Base-by-base conservation (phyloP, 2,888 invertebrate species). In the Ophion ellenae region DNA sequence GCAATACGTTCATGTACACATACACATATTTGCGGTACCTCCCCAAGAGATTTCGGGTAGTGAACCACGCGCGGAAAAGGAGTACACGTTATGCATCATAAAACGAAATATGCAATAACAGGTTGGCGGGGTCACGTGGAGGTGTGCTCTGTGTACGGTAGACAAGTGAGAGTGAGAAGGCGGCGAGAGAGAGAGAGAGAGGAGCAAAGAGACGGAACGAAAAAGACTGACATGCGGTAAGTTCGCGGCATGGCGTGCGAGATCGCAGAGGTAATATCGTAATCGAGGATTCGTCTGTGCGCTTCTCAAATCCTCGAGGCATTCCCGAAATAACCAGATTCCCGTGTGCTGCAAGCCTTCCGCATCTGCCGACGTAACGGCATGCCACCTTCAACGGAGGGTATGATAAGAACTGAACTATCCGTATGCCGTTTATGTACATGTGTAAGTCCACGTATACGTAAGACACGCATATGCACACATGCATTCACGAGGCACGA, bases 81-180 rank as follows among this genome's bases (percentile, higher is more conserved):
- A 81, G 85, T 85, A 79, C 53, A 81, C 88, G 90, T 90, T 90
- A 89, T 90, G 88, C 89, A 84, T 89, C 89, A 89, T 90, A 91
- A 92, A 92, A 90, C 89, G 90, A 90, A 90, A 90, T 91, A 91
- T 90, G 90, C 89, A 91, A 91, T 90, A 90, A 88, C 87, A 90
- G 88, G 87, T 88, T 88, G 89, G 85, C 77, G 67, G 86, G 84
- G 81, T 87, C 83, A 87, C 87, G 81, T 69, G 78, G 77, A 78
- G n/a, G 36, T 53, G 28, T 63, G 20, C 70, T 53, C 53, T 66
- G 63, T 40, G 59, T 81, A 69, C 11, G 75, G 47, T 69, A 24
- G 53, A 53, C 17, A 53, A 53, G 53, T 17, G 53, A 53, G 53
- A 53, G 47, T 11, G 47, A 14, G 47, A 14, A 14, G 47, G 45